Base-by-base conservation (phyloP, 2,113 vertebrate species). In the Columbina picui region DNA sequence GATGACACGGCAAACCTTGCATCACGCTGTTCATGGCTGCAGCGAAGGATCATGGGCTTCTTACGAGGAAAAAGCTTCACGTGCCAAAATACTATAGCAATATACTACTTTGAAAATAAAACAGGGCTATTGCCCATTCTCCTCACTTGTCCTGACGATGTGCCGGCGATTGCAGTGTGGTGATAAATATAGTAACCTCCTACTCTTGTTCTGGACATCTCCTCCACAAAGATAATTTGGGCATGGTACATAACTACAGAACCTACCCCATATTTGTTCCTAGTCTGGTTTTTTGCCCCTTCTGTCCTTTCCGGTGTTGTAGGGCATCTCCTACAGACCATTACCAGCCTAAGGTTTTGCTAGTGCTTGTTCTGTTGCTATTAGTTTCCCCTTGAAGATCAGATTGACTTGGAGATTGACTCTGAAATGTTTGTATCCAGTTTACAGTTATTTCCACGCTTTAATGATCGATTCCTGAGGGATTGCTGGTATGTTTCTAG, bases 401-500 rank as follows among this genome's bases (percentile, higher is more conserved):
- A 38, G 52, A 43, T n/a, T 82, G 45, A 14, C 49, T 75, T 77
- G 83, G 59, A 90, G 38, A n/a, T 55, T 93, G 80, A 96, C 47
- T 84, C 56, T 89, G 71, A 70, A 87, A 75, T 95, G 70, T 39
- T 83, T 95, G 3, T 96, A 36, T 87, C 53, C 87, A 97, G 96
- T 82, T 95, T 94, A 41, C 82, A 96, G 89, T 56, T 97, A 73
- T 96, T 97, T 91, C 64, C 96, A 85, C 91, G 89, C 32, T 95
- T 92, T 65, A 77, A 94, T 63, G 88, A 94, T 71, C 88, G 88
- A 65, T 59, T 84, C 36, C 68, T 87, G 70, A 96, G 95, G 41
- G 96, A 98, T 32, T 98, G 98, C 69, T 93, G 94, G 76, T 97
- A 96, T 56, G 91, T 98, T 74, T 98, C 98, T 68, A 94, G 94